phyloP scores from a whole-genome alignment of 1,140 invertebrate species.

The Anthonomus grandis region DNA sequence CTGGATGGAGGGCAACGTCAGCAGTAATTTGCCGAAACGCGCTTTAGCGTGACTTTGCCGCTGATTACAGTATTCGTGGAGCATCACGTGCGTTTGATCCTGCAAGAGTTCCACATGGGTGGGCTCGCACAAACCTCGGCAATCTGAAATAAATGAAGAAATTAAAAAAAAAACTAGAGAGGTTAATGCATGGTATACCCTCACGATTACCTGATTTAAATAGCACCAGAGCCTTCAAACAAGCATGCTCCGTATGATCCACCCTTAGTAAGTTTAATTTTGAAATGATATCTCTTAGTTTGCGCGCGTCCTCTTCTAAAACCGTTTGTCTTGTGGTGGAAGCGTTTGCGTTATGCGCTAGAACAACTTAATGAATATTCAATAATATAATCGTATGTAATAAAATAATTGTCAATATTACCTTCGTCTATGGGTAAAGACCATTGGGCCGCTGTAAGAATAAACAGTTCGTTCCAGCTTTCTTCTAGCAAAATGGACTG shows the following conservation, averaged over 20 bases:
- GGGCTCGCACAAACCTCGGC: slow-evolving; percentile 59
- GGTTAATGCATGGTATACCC: too few species aligned
- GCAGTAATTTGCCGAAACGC: slow-evolving; percentile 64
- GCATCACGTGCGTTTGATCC: slow-evolving; percentile 72
- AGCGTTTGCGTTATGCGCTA: slow-evolving; percentile 46
- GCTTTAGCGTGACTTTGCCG: slow-evolving; percentile 52
- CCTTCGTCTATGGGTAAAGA: slow-evolving; percentile 70
- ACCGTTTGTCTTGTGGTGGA: slow-evolving; percentile 43
- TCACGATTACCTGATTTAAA: slow-evolving; percentile 75
- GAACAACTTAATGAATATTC: slow-evolving; percentile 31
- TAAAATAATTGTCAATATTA: slow-evolving; percentile 39
- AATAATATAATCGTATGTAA: too few species aligned
- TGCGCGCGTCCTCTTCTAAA: slow-evolving; percentile 50
- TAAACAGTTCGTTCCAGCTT: slow-evolving; percentile 82
- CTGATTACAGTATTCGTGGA: slow-evolving; percentile 62
- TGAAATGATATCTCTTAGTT: slow-evolving; percentile 56
- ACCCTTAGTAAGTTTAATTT: slow-evolving; percentile 63
- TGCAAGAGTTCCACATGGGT: slow-evolving; percentile 67
- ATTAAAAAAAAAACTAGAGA: too few species aligned
- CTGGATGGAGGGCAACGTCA: slow-evolving; percentile 63
- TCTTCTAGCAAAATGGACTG: slow-evolving; percentile 71
- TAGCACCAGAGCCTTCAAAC: slow-evolving; percentile 75
- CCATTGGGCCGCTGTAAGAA: slow-evolving; percentile 78
- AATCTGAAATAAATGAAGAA: slow-evolving; percentile 64
- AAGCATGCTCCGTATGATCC: slow-evolving; percentile 81